A percentile compares a stretch with the other conserved stretches of the same genome.
These are phyloP conservation scores for Ophiothrix spiculata DNA, from an alignment of 35 echinoderm and acorn worm genomes.

Conservation along the genomic window DNA sequence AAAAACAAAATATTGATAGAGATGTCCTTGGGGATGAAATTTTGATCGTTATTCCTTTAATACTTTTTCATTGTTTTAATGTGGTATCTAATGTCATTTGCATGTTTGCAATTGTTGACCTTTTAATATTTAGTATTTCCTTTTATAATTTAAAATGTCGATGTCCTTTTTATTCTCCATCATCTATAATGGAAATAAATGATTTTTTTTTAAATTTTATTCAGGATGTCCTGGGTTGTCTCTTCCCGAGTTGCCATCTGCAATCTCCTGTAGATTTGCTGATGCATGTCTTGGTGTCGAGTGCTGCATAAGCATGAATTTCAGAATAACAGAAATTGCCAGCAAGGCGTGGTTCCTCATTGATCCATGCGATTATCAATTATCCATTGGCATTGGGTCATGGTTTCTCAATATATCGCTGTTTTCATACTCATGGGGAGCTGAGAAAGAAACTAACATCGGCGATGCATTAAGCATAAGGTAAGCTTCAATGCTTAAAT, in stretches of 20 bases:
- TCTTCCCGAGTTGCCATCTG: neutral
- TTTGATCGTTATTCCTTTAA: too few relatives aligned
- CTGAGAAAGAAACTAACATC: neutral
- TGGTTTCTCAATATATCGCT: slow-evolving; percentile 24
- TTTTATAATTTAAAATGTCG: too few relatives aligned
- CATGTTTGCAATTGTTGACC: too few relatives aligned
- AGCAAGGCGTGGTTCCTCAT: neutral
- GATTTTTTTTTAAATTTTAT: neutral
- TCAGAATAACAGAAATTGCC: slow-evolving; percentile 7
- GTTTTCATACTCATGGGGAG: slow-evolving; percentile 20
- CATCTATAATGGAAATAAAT: too few relatives aligned
- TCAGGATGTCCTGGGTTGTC: neutral
- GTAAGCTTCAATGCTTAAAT: too few relatives aligned
- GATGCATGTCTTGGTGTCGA: neutral
- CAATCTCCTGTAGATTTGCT: neutral
- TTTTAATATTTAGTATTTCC: too few relatives aligned
- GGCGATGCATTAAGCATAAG: slow-evolving; percentile 3
- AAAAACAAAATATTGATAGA: too few relatives aligned
- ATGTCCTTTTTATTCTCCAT: too few relatives aligned
- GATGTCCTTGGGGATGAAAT: too few relatives aligned
- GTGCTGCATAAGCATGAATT: slow-evolving; percentile 18
- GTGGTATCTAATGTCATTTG: too few relatives aligned
- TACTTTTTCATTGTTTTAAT: too few relatives aligned
- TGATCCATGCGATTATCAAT: slow-evolving; percentile 14
- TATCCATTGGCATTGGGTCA: slow-evolving; percentile 2